These are phyloP conservation scores for Drosophila histrio DNA, from an alignment of 2,888 invertebrate species.

Conservation along the genomic window DNA sequence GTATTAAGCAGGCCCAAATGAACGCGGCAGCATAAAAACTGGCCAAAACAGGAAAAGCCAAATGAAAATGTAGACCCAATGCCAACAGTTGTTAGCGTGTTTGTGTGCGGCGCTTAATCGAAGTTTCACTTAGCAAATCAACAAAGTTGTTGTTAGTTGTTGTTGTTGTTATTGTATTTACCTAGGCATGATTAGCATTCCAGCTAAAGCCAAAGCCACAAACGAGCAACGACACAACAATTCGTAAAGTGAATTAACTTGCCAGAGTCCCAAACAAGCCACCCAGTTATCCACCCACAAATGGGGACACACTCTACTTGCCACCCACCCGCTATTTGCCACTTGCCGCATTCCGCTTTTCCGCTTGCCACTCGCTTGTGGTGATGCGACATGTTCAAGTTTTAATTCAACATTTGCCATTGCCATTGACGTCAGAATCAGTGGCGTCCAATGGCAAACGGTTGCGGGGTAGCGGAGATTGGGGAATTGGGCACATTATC, in stretches of 20 bases:
- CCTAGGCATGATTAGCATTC: conserved; percentile 73
- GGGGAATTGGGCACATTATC: conserved; percentile 60
- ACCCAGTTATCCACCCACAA: conserved; percentile 28
- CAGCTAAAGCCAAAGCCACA: conserved; percentile 41
- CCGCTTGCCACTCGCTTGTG: conserved; percentile 24
- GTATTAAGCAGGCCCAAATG: conserved; percentile 22
- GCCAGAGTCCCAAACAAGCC: conserved; percentile 48
- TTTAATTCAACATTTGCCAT: conserved; percentile 63
- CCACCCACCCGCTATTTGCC: background rate
- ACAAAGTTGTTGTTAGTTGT: conserved; percentile 62
- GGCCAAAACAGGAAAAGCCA: conserved; percentile 28
- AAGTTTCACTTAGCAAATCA: conserved; percentile 77
- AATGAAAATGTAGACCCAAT: conserved; percentile 39
- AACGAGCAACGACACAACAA: conserved; percentile 60
- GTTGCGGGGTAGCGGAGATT: background rate
- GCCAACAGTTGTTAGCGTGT: conserved; percentile 46
- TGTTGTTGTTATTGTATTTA: conserved; percentile 37
- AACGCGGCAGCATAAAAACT: conserved; percentile 29
- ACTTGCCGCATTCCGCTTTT: conserved; percentile 11
- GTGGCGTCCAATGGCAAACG: conserved; percentile 26
- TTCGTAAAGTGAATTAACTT: conserved; percentile 77
- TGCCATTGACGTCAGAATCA: conserved; percentile 71
- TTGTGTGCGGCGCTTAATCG: conserved; percentile 60
- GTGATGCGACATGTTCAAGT: conserved; percentile 72
- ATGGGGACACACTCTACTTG: conserved; percentile 1